Percentiles rank a stretch among this genome's conserved stretches.
Evolutionary conservation across 64 coral and sea anemone genomes (phyloP).

Genomic region (Stylophora pistillata): DNA sequence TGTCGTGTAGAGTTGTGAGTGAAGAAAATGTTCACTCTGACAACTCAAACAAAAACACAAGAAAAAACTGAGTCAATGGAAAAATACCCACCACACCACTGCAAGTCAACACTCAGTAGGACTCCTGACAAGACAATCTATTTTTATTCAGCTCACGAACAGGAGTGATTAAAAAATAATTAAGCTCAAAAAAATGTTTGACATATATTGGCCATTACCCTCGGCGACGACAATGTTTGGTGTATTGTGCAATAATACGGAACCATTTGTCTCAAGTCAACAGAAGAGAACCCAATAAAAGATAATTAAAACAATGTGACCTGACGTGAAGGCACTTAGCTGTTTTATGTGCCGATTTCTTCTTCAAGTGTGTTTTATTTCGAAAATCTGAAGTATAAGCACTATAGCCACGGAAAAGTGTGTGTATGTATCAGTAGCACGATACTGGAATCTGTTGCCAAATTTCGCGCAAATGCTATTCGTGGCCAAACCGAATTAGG

Average conservation of each 20-base stretch:
- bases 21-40: no score
- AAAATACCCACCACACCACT: no score
- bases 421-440: neutral
- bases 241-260: neutral
- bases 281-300: neutral
- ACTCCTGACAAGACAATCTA: no score
- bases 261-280: neutral
- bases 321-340: neutral
- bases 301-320: neutral
- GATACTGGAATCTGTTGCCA: neutral
- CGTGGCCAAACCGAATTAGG: neutral
- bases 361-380: neutral
- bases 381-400: neutral
- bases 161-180: no score
- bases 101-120: no score
- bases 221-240: no score
- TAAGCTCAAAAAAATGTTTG: no score
- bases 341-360: neutral
- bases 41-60: no score
- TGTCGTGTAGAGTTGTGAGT: no score
- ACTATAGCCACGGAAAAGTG: neutral
- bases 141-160: no score
- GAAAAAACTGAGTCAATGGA: no score
- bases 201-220: no score
- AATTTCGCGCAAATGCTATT: neutral